phyloP scores from a whole-genome alignment of 2,797 vertebrate species.

The Ciconia nigra region DNA sequence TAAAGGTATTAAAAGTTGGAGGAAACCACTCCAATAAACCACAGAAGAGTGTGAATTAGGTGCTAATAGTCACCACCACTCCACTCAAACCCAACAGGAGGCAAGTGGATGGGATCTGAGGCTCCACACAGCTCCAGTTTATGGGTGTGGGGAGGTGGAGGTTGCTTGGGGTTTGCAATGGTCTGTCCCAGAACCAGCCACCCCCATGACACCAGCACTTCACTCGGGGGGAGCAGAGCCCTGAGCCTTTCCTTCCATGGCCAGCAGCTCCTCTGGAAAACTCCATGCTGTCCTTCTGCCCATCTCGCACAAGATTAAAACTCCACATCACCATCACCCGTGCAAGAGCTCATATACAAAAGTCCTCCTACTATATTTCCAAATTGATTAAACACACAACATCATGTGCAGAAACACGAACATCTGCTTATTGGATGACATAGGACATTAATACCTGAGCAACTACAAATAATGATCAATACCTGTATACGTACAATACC shows the following conservation, averaged over 20 bases:
- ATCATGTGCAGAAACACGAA: background rate
- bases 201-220: background rate
- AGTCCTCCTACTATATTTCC: background rate
- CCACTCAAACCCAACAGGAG: background rate
- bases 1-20: background rate
- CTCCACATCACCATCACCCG: background rate
- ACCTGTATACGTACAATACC: fast-evolving
- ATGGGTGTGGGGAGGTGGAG: background rate
- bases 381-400: background rate
- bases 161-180: background rate
- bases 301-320: background rate
- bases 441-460: background rate
- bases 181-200: background rate
- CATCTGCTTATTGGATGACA: background rate
- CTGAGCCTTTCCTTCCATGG: background rate
- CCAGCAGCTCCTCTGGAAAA: background rate
- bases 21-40: background rate
- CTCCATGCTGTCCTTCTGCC: background rate
- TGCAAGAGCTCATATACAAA: background rate
- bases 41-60: background rate
- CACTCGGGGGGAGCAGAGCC: fast-evolving
- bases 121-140: background rate
- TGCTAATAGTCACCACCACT: background rate
- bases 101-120: background rate
- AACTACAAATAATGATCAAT: background rate